Percentiles rank a stretch among this genome's conserved stretches.
Evolutionary conservation across 2,113 vertebrate genomes (phyloP).

Genomic region (Cathartes aura): DNA sequence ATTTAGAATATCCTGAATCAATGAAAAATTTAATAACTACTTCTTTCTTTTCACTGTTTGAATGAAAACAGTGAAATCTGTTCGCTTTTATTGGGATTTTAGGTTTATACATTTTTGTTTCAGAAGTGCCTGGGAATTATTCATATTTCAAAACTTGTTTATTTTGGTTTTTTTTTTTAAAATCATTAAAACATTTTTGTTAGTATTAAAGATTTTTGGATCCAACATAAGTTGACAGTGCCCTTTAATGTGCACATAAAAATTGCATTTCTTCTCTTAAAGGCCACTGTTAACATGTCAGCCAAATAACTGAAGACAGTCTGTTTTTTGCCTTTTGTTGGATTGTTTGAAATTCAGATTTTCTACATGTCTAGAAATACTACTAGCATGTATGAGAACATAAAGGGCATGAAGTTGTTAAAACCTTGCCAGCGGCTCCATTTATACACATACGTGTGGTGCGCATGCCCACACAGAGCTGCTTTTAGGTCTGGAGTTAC

Average conservation of each 20-base stretch:
- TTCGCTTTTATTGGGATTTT: background rate
- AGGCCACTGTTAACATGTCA: background rate
- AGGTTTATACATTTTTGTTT: background rate
- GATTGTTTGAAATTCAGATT: background rate
- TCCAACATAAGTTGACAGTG: background rate
- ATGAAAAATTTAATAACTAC: background rate
- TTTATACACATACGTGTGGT: background rate
- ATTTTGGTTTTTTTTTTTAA: background rate
- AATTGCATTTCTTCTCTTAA: background rate
- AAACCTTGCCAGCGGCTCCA: background rate
- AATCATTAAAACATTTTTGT: background rate
- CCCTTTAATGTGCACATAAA: background rate
- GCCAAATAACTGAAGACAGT: background rate
- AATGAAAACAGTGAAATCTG: background rate
- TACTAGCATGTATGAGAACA: background rate
- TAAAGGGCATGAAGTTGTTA: background rate
- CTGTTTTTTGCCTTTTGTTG: background rate
- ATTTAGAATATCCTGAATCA: background rate
- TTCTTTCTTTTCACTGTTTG: background rate
- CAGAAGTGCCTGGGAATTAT: background rate
- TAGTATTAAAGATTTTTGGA: background rate
- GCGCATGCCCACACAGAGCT: background rate
- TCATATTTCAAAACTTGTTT: background rate
- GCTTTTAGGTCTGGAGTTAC: background rate
- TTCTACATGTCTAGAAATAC: background rate